Percentiles rank a stretch among this genome's conserved stretches.
These are phyloP conservation scores for Dendrolimus kikuchii DNA, from an alignment of 1,140 invertebrate species.

Conservation along the genomic window DNA sequence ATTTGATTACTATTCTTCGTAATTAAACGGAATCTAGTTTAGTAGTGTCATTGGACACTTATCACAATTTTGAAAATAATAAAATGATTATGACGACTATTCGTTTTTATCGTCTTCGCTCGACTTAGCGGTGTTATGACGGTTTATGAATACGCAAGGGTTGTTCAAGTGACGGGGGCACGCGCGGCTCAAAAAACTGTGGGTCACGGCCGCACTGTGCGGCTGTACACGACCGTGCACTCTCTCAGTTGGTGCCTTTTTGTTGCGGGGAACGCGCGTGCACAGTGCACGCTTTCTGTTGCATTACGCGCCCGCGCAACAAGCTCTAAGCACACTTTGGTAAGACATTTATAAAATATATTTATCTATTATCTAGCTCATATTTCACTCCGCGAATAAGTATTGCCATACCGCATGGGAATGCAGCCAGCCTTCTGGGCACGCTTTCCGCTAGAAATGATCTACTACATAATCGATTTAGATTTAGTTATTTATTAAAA, in stretches of 20 bases:
- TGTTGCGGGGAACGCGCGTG: slow-evolving; percentile 29
- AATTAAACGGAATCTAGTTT: too few species aligned
- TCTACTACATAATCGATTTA: too few species aligned
- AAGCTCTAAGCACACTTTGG: slow-evolving; percentile 8
- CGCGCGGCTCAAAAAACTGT: slow-evolving; percentile 56
- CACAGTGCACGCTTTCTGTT: slow-evolving; percentile 1
- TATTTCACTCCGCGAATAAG: too few species aligned
- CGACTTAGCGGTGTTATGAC: slow-evolving; percentile 14
- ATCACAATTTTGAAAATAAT: too few species aligned
- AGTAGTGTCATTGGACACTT: too few species aligned
- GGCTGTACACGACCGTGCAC: slow-evolving; percentile 15
- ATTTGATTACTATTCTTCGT: too few species aligned
- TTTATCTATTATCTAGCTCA: not conserved
- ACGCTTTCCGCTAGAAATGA: too few species aligned
- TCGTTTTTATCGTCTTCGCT: not conserved
- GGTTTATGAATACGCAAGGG: slow-evolving; percentile 60
- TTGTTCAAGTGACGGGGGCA: slow-evolving; percentile 46
- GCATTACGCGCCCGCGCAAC: slow-evolving; percentile 41
- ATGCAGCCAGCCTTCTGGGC: too few species aligned
- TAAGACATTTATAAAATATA: slow-evolving; percentile 10
- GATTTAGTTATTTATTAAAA: too few species aligned
- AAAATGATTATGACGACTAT: too few species aligned
- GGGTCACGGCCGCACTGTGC: slow-evolving; percentile 40
- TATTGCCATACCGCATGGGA: too few species aligned
- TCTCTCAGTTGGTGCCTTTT: slow-evolving; percentile 41